Evolutionary conservation across 2,797 vertebrate species (phyloP), one percentile per base, ranked within the genome.

Genomic region (Rhyacichthys aspro): DNA sequence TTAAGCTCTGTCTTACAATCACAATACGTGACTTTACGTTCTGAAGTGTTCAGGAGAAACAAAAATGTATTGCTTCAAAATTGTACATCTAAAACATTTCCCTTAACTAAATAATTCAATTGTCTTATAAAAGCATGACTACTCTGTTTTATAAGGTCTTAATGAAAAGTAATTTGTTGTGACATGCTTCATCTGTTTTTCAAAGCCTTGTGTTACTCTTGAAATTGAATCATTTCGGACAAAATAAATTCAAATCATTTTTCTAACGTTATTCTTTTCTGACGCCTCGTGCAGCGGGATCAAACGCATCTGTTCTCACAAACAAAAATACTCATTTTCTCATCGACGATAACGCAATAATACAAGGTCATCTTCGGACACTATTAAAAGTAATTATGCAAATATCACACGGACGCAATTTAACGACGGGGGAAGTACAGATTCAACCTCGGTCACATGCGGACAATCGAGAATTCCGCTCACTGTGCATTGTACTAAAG

Each of bases 171-270:
- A 52, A 52, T 52, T 7, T 3, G 49, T 18, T 12, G 49, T 52
- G 49, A 52, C 49, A 38, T 16, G 9, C n/a, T 48, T 32, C 33
- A 48, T 48, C 46, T 48, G 46, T 48, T 48, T 23, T 48, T 52
- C 34, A 52, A 33, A 48, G 45, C 37, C 34, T 19, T 52, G 34
- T 37, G 48, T 19, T 37, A 34, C 48, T 34, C 49, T 52, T 52
- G 18, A 16, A 52, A 52, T 38, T 37, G 16, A 18, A 37, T 52
- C 16, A 19, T 7, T 41, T n/a, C 1, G 12, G 39, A 16, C 49
- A 19, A 52, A 52, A 38, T 52, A 52, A 52, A 52, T 19, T 52
- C 34, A 52, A 52, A 37, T 52, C 49, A 16, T 16, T 11, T 47
- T 14, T 16, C 14, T 17, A 49, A 34, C 7, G 28, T 14, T 1